Conservation (phyloP, 2,113 vertebrate species). For the Muscicapa adusta region DNA sequence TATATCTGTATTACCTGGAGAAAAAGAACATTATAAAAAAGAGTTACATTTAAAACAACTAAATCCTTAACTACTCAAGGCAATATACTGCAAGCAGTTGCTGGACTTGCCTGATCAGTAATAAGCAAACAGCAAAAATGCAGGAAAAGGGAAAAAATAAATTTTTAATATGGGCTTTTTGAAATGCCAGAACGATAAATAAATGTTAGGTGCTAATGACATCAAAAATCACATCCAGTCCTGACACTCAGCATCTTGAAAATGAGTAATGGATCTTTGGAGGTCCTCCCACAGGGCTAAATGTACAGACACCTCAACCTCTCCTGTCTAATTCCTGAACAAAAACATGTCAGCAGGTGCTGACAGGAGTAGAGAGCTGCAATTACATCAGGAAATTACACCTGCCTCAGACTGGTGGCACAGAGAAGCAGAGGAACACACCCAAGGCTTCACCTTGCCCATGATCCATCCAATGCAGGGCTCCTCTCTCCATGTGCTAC, state of each 20-base stretch:
- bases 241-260: background rate
- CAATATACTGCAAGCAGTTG: background rate
- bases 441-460: background rate
- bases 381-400: background rate
- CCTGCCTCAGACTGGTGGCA: background rate
- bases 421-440: background rate
- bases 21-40: background rate
- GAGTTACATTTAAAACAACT: background rate
- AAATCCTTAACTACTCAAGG: background rate
- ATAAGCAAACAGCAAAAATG: background rate
- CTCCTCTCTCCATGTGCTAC: background rate
- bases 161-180: fast-evolving
- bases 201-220: background rate
- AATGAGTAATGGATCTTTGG: background rate
- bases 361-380: background rate
- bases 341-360: background rate
- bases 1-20: background rate
- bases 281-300: background rate
- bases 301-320: background rate
- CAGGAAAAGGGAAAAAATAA: background rate
- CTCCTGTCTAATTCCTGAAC: background rate
- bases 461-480: background rate
- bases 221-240: background rate
- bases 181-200: background rate
- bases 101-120: background rate